These are phyloP conservation scores for Furcifer pardalis DNA, from an alignment of 2,797 vertebrate species.

Conservation along the genomic window DNA sequence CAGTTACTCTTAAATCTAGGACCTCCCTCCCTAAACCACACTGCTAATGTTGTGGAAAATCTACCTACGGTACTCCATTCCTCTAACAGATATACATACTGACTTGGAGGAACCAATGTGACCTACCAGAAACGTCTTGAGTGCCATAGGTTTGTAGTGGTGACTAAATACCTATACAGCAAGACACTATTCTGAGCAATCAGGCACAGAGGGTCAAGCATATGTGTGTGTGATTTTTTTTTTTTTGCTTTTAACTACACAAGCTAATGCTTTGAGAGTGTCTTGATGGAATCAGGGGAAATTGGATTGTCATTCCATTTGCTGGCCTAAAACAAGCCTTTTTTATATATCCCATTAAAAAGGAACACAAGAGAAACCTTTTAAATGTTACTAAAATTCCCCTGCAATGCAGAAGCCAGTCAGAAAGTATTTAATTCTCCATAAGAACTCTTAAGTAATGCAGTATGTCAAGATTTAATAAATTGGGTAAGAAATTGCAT, in stretches of 20 bases:
- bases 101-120: conserved; percentile 43
- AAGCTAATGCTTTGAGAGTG: conserved; percentile 89
- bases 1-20: conserved; percentile 34
- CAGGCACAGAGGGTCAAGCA: conserved; percentile 82
- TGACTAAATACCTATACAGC: conserved; percentile 76
- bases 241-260: conserved; percentile 77
- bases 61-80: conserved; percentile 63
- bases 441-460: conserved; percentile 78
- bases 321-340: conserved; percentile 88
- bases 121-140: conserved; percentile 61
- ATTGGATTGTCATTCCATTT: conserved; percentile 99
- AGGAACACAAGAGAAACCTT: conserved; percentile 85
- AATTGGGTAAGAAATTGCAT: conserved; percentile 67
- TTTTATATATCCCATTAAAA: conserved; percentile 89
- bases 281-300: conserved; percentile 96
- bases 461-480: conserved; percentile 80
- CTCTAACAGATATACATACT: conserved; percentile 67
- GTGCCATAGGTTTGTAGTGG: conserved; percentile 63
- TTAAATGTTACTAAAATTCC: conserved; percentile 90
- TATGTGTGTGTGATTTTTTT: conserved; percentile 61
- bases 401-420: conserved; percentile 86
- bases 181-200: conserved; percentile 77
- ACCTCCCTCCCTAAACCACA: conserved; percentile 17
- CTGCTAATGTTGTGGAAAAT: conserved; percentile 12
- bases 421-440: conserved; percentile 87